phyloP scores from a whole-genome alignment of 2,888 invertebrate genomes.

The Morinoia aosen region DNA sequence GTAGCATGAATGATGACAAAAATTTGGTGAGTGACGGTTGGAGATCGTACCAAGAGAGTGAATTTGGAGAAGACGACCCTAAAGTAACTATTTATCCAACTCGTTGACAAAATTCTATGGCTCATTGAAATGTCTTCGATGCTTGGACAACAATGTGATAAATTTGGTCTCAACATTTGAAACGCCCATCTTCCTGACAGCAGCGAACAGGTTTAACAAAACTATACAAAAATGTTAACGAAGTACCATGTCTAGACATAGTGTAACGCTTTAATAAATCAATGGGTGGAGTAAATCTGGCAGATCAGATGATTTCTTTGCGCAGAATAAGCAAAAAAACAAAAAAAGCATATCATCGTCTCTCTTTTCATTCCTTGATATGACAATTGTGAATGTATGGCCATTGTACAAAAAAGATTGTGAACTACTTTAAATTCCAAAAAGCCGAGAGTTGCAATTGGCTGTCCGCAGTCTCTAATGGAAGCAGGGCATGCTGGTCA shows the following conservation, averaged over 20 bases:
- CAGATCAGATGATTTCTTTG: no score
- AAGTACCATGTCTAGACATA: no score
- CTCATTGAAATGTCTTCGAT: no score
- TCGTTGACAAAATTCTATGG: no score
- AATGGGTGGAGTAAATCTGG: neutral
- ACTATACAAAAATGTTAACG: no score
- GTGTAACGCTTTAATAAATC: neutral
- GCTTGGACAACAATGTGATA: neutral
- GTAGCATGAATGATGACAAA: neutral
- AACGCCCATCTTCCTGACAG: neutral
- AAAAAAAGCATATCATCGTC: neutral
- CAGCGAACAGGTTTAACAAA: neutral
- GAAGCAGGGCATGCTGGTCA: neutral
- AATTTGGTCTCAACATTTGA: neutral
- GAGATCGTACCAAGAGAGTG: neutral
- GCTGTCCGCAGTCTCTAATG: neutral
- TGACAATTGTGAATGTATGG: neutral
- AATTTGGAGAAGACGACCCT: neutral
- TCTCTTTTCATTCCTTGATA: neutral
- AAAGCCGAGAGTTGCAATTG: no score
- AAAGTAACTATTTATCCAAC: no score
- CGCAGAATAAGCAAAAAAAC: no score
- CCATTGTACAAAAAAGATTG: neutral
- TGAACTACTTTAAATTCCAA: no score
- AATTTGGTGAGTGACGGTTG: neutral